phyloP scores from a whole-genome alignment of 2,113 vertebrate species.

The Diadophis punctatus region DNA sequence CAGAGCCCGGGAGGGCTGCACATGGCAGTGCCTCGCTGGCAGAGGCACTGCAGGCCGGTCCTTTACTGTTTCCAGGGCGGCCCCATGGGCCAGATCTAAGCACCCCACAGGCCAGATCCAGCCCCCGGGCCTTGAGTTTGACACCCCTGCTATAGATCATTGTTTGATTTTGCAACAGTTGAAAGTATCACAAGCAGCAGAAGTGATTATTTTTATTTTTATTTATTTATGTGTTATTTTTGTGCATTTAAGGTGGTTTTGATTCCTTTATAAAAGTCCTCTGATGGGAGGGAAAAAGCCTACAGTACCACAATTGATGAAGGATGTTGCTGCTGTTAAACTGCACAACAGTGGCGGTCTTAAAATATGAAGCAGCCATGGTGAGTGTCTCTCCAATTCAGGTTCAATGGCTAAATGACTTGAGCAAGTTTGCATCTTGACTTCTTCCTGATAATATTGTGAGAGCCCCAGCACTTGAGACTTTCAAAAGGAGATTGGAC shows the following conservation, averaged over 20 bases:
- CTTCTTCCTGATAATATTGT: not conserved
- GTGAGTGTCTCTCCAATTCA: not conserved
- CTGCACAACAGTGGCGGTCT: not conserved
- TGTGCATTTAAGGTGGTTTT: not conserved
- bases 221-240: not conserved
- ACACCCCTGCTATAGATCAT: not conserved
- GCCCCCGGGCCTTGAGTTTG: too few relatives aligned
- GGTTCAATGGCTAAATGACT: not conserved
- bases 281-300: not conserved
- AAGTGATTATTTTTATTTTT: not conserved
- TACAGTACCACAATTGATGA: not conserved
- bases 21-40: too few relatives aligned
- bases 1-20: accelerated
- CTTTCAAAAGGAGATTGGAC: too few relatives aligned
- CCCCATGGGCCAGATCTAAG: too few relatives aligned
- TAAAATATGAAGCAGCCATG: not conserved
- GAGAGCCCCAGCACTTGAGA: too few relatives aligned
- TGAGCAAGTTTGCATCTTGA: not conserved
- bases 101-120: too few relatives aligned
- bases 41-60: too few relatives aligned
- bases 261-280: not conserved
- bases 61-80: too few relatives aligned
- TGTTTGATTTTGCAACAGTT: not conserved
- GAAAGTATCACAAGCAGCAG: not conserved
- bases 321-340: not conserved